phyloP scores from a whole-genome alignment of 1,140 invertebrate species.

The Anastrepha obliqua region DNA sequence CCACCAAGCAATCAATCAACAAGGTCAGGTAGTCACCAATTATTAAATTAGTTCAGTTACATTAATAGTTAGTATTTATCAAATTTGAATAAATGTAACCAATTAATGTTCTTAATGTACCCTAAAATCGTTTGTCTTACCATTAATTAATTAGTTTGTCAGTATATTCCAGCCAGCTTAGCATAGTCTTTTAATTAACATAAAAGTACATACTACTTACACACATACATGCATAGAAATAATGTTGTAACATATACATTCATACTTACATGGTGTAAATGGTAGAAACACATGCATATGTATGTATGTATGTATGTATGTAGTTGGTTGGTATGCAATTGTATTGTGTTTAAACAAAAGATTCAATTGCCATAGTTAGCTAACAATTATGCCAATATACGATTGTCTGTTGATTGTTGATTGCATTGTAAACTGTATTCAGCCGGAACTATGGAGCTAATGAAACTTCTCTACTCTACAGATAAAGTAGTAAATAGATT shows the following conservation, averaged over 20 bases:
- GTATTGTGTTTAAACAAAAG: slow-evolving; percentile 7
- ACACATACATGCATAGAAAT: neutral
- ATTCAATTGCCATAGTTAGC: slow-evolving; percentile 29
- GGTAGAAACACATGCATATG: neutral
- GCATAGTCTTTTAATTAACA: slow-evolving; percentile 10
- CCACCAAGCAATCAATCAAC: neutral
- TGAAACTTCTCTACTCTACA: neutral
- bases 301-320: neutral
- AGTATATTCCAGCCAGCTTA: slow-evolving; percentile 2
- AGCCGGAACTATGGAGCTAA: slow-evolving; percentile 8
- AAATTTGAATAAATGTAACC: slow-evolving; percentile 14
- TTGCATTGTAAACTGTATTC: slow-evolving; percentile 25
- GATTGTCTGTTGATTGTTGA: slow-evolving; percentile 35
- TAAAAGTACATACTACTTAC: neutral
- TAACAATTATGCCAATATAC: neutral
- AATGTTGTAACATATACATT: neutral
- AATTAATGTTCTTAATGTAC: slow-evolving; percentile 26
- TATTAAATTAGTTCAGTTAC: slow-evolving; percentile 20
- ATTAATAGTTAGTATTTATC: slow-evolving; percentile 20
- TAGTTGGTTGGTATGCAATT: neutral
- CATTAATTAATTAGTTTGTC: slow-evolving; percentile 17
- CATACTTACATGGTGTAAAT: neutral
- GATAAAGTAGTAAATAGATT: slow-evolving; percentile 16
- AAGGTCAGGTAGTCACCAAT: slow-evolving; percentile 30
- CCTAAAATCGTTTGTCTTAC: slow-evolving; percentile 32